A percentile compares a stretch with the other conserved stretches of the same genome.
These are phyloP conservation scores for Drosophila funebris DNA, from an alignment of 1,140 invertebrate species.

Conservation along the genomic window DNA sequence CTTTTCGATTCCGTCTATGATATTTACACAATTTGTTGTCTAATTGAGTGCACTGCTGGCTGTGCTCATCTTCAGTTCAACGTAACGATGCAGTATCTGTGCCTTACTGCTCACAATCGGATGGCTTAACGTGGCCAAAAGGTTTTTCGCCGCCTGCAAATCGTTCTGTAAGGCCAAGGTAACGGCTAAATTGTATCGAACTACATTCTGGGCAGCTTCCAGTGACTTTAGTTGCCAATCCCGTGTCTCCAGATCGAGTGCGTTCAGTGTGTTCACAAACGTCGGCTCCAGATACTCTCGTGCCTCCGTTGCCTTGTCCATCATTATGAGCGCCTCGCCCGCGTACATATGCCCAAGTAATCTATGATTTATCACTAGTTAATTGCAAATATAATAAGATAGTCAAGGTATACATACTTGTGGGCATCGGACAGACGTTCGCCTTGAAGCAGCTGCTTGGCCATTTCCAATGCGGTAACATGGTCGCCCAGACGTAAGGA, in stretches of 20 bases:
- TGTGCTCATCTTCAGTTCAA: constrained; percentile 84
- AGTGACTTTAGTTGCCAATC: constrained; percentile 89
- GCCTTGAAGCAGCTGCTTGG: constrained; percentile 81
- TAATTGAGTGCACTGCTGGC: constrained; percentile 39
- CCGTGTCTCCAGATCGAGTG: constrained; percentile 81
- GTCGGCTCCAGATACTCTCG: constrained; percentile 93
- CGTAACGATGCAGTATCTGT: constrained; percentile 89
- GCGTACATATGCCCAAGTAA: constrained; percentile 94
- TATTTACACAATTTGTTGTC: constrained; percentile 74
- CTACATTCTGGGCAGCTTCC: constrained; percentile 87
- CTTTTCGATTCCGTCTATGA: constrained; percentile 53
- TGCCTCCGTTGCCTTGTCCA: constrained; percentile 93
- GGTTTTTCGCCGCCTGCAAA: constrained; percentile 88
- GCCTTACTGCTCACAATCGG: constrained; percentile 87
- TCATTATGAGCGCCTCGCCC: constrained; percentile 93
- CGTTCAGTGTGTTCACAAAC: constrained; percentile 86
- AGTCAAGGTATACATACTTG: constrained; percentile 44
- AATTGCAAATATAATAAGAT: not conserved
- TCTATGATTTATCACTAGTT: constrained; percentile 83
- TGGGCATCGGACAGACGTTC: constrained; percentile 79
- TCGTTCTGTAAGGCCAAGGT: constrained; percentile 91
- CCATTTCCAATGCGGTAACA: constrained; percentile 90
- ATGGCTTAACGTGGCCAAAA: constrained; percentile 87
- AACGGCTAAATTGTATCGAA: constrained; percentile 92
- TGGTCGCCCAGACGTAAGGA: constrained; percentile 93